Evolutionary conservation across 1,140 invertebrate species (phyloP).

Genomic region (Mycetomoellerius zeteki): DNA sequence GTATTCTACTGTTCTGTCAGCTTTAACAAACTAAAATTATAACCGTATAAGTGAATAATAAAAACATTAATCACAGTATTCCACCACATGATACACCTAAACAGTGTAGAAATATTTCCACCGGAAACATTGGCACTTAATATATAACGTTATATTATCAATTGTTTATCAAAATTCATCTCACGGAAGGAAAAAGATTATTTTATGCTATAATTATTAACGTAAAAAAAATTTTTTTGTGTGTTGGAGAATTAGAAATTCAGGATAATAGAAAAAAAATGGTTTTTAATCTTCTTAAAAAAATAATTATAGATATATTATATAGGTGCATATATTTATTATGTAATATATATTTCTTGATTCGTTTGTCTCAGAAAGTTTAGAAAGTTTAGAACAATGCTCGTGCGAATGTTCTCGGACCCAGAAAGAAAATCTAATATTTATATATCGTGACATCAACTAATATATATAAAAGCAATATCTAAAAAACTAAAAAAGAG

Average conservation of each 20-base stretch:
- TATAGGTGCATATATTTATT: not conserved
- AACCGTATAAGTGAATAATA: constrained; percentile 16
- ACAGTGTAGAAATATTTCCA: constrained; percentile 25
- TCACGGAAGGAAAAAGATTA: not conserved
- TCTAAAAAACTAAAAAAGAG: constrained; percentile 70
- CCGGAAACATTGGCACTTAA: constrained; percentile 29
- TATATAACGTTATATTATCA: too few species aligned
- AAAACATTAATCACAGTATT: constrained; percentile 46
- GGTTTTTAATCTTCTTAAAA: not conserved
- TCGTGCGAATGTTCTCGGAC: constrained; percentile 23
- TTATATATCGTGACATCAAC: constrained; percentile 67
- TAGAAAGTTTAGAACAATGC: not conserved
- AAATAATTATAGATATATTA: not conserved
- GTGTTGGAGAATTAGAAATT: not conserved
- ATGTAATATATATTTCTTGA: not conserved
- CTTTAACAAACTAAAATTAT: constrained; percentile 47
- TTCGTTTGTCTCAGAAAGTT: not conserved
- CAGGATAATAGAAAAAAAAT: not conserved
- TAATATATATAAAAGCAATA: constrained; percentile 76
- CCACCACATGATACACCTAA: constrained; percentile 17
- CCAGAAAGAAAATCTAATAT: constrained; percentile 56
- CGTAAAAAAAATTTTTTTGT: not conserved
- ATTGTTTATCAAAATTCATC: not conserved
- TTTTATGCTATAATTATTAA: not conserved
- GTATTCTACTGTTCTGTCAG: constrained; percentile 54